Evolutionary conservation across 2,888 invertebrate genomes (phyloP).

Genomic region (Euclidia mi): DNA sequence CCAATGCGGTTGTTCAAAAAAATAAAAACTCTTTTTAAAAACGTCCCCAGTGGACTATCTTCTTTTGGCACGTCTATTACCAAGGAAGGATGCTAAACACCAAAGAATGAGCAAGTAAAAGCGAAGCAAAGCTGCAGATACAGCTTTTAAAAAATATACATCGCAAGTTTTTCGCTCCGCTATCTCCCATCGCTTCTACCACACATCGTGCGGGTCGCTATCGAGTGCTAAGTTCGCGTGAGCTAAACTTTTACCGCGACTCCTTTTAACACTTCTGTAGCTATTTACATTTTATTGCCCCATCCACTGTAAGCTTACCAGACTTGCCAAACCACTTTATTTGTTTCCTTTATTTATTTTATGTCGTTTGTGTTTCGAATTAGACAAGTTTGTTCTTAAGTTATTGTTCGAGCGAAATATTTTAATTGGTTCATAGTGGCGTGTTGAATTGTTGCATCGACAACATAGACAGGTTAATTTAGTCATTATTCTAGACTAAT

Average conservation of each 20-base stretch:
- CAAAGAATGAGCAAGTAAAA: no score
- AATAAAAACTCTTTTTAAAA: no score
- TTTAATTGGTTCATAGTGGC: slow-evolving; percentile 25
- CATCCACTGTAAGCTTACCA: slow-evolving; percentile 66
- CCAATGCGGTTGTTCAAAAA: no score
- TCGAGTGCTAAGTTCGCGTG: slow-evolving; percentile 80
- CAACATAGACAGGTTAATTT: not conserved
- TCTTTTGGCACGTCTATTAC: no score
- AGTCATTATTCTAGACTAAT: slow-evolving; percentile 4
- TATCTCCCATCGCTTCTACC: slow-evolving; percentile 32
- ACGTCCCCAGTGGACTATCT: no score
- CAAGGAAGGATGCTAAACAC: no score
- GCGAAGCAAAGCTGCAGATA: no score
- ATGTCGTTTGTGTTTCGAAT: slow-evolving; percentile 62
- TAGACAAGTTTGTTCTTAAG: slow-evolving; percentile 56
- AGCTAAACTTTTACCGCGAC: slow-evolving; percentile 78
- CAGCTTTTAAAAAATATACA: not conserved
- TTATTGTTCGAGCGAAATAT: slow-evolving; percentile 35
- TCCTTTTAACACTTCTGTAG: slow-evolving; percentile 82
- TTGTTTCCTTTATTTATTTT: slow-evolving; percentile 72
- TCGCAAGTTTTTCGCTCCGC: slow-evolving; percentile 8
- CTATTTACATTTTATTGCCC: slow-evolving; percentile 84
- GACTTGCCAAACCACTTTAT: slow-evolving; percentile 74
- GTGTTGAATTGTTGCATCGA: not conserved
- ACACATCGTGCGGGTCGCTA: slow-evolving; percentile 61